phyloP scores from a whole-genome alignment of 2,797 vertebrate species.

The Loris lydekkerianus region DNA sequence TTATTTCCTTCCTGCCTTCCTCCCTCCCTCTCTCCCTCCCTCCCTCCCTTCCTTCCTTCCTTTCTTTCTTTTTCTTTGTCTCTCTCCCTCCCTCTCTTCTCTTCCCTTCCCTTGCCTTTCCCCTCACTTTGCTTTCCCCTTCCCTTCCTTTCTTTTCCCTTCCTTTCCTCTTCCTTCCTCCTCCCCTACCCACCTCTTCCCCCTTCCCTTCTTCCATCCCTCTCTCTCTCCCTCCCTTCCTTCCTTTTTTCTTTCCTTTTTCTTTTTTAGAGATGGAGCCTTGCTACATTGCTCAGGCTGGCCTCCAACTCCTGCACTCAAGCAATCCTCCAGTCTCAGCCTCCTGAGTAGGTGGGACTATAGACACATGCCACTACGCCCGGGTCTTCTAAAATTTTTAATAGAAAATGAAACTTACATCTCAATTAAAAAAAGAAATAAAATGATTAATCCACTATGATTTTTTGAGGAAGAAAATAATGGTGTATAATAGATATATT shows the following conservation, averaged over 20 bases:
- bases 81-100: no score
- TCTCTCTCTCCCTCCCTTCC: no score
- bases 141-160: no score
- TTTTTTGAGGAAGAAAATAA: constrained; percentile 1
- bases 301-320: background rate
- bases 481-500: background rate
- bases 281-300: no score
- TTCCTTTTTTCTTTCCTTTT: background rate
- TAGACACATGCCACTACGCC: background rate
- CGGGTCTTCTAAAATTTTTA: background rate
- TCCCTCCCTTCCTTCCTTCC: background rate
- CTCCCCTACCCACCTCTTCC: no score
- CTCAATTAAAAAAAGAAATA: constrained; percentile 34
- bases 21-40: background rate
- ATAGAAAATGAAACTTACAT: constrained; percentile 21
- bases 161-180: no score
- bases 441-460: background rate
- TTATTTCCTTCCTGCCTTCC: no score
- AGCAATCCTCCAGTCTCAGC: background rate
- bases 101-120: no score
- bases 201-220: no score
- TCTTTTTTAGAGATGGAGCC: background rate
- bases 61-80: no score
- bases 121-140: no score
- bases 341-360: background rate